phyloP scores from a whole-genome alignment of 2,113 vertebrate genomes.

The Ictalurus punctatus region DNA sequence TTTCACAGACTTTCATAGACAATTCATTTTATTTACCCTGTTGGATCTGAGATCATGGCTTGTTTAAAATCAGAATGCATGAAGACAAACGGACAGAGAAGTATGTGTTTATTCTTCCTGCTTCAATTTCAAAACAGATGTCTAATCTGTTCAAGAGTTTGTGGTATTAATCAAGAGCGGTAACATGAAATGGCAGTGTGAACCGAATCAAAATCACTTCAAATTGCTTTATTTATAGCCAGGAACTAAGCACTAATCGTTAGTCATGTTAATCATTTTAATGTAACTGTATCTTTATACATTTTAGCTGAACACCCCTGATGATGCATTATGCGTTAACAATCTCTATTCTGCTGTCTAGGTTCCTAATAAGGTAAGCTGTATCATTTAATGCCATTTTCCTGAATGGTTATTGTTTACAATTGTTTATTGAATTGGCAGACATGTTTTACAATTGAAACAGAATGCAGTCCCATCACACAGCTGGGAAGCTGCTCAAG shows the following conservation, averaged over 20 bases:
- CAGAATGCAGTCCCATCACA: background rate
- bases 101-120: background rate
- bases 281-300: background rate
- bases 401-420: background rate
- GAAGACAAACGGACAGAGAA: background rate
- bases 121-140: background rate
- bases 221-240: background rate
- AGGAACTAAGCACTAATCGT: background rate
- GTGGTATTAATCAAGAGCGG: background rate
- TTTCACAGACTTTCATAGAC: background rate
- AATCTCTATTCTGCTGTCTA: background rate
- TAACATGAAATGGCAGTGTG: background rate
- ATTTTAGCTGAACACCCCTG: background rate
- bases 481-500: background rate
- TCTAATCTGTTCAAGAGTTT: background rate
- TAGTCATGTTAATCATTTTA: background rate
- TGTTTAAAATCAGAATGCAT: background rate
- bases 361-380: too few species aligned
- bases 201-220: background rate
- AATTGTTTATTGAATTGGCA: background rate
- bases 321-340: background rate
- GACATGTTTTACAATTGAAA: background rate
- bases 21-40: background rate
- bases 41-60: background rate
- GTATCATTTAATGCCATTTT: background rate